Evolutionary conservation across 2,888 invertebrate genomes (phyloP), one percentile per base, ranked within the genome.

Genomic region (Plutella xylostella): DNA sequence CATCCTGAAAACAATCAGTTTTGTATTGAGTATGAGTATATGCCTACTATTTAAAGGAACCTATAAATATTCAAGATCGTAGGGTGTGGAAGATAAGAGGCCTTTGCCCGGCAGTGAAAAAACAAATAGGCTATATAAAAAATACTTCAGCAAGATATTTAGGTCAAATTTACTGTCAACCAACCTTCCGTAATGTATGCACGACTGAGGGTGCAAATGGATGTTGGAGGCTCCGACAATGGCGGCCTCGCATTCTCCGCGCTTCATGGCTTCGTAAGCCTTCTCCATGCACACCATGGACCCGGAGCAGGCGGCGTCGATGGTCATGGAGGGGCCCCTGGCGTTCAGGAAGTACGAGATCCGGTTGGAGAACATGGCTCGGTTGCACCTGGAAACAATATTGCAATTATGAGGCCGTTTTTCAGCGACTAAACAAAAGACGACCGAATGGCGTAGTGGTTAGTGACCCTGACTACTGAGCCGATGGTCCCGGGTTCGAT

Each of bases 161-260:
- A n/a, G n/a, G n/a, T n/a, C n/a, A n/a, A n/a, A n/a, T n/a, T n/a
- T n/a, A n/a, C n/a, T n/a, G n/a, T n/a, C n/a, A n/a, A 28, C 28
- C 7, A 28, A 48, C 48, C 48, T 45, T 15, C 39, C 41, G 15
- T 45, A 50, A 30, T 46, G 50, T 11, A 45, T 31, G 15, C 38
- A 48, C 11, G 37, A 30, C 14, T 46, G 38, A 2, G 87, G 86
- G 45, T 85, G 84, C 20, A 87, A 59, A 46, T 80, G 82, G 11
- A 87, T 58, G 51, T 76, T 85, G 31, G 74, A 70, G 17, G 86
- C 87, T 7, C 80, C 86, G 14, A 87, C 86, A 43, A 87, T 67
- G 12, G 87, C 87, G 4, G 50, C 22, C 18, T 50, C 50, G 15
- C 50, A 50, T n/a, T 33, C 31, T 4, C 50, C 50, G 5, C 17